Evolutionary conservation across 2,797 vertebrate genomes (phyloP).

Genomic region (Sebastes hubbsi): DNA sequence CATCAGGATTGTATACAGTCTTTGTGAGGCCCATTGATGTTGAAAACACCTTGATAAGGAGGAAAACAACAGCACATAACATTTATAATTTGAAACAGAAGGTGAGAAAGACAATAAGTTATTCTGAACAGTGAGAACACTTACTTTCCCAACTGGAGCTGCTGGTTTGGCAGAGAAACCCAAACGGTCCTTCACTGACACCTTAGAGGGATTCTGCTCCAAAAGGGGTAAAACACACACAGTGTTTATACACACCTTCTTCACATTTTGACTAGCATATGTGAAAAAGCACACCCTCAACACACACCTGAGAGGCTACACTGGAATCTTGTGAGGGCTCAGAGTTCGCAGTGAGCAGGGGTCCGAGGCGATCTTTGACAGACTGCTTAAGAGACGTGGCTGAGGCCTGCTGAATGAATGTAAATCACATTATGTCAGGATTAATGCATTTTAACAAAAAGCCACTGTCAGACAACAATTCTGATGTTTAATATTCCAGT

Average conservation of each 20-base stretch:
- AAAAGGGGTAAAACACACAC: not conserved
- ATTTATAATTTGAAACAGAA: not conserved
- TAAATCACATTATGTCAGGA: not conserved
- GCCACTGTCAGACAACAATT: not conserved
- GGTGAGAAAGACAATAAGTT: not conserved
- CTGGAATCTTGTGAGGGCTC: constrained; percentile 86
- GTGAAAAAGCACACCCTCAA: constrained; percentile 8
- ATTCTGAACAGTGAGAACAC: not conserved
- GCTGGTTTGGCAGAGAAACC: constrained; percentile 90
- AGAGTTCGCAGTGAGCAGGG: constrained; percentile 85
- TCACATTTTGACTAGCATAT: constrained; percentile 17
- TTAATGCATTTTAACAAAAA: not conserved
- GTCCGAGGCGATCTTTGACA: constrained; percentile 95
- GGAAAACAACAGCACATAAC: not conserved
- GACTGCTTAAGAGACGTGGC: constrained; percentile 90
- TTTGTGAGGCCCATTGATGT: constrained; percentile 96
- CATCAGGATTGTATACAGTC: constrained; percentile 97
- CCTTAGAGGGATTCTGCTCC: constrained; percentile 88
- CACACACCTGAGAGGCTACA: constrained; percentile 87
- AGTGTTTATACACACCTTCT: constrained; percentile 6
- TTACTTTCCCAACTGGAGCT: constrained; percentile 89
- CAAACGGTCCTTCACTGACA: constrained; percentile 93
- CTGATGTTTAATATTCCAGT: not conserved
- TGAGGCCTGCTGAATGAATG: constrained; percentile 77
- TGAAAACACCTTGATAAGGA: constrained; percentile 86